A percentile compares a stretch with the other conserved stretches of the same genome.
phyloP scores from a whole-genome alignment of 2,888 invertebrate species.

The Stenotaenia linearis region DNA sequence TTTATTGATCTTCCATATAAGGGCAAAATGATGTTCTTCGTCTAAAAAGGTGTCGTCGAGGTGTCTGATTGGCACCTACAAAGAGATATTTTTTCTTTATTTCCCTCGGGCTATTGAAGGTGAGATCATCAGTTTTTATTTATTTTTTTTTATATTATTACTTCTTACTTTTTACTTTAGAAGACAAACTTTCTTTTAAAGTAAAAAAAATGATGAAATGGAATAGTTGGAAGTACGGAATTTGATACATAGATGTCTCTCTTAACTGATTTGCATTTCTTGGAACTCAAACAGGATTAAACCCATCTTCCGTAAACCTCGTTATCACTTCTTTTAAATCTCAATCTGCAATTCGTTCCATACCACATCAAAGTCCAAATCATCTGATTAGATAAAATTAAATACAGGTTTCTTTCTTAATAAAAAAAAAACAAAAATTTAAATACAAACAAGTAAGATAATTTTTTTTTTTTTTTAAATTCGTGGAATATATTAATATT shows the following conservation, averaged over 20 bases:
- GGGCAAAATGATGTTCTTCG: slow-evolving; percentile 15
- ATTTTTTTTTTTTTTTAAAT: neutral
- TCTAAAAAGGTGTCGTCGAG: slow-evolving; percentile 17
- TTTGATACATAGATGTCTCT: neutral
- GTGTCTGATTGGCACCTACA: slow-evolving; percentile 26
- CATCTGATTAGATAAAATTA: neutral
- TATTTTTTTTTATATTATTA: neutral
- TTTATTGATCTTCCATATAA: slow-evolving; percentile 21
- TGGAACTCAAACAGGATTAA: neutral
- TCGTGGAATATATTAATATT: no score
- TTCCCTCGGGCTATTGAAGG: neutral
- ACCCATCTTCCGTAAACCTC: neutral
- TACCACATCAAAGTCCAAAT: neutral
- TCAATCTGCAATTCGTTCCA: slow-evolving; percentile 16
- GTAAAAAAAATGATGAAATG: neutral
- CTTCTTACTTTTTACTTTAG: neutral
- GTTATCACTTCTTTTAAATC: neutral
- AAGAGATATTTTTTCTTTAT: neutral
- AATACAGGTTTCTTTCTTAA: neutral
- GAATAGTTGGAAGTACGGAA: neutral
- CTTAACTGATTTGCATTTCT: neutral
- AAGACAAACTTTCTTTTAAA: neutral
- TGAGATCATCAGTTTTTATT: neutral
- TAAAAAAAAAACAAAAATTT: neutral
- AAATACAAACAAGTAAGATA: neutral